A percentile compares a stretch with the other conserved stretches of the same genome.
phyloP scores from a whole-genome alignment of 2,113 vertebrate genomes.

The Lepus europaeus region DNA sequence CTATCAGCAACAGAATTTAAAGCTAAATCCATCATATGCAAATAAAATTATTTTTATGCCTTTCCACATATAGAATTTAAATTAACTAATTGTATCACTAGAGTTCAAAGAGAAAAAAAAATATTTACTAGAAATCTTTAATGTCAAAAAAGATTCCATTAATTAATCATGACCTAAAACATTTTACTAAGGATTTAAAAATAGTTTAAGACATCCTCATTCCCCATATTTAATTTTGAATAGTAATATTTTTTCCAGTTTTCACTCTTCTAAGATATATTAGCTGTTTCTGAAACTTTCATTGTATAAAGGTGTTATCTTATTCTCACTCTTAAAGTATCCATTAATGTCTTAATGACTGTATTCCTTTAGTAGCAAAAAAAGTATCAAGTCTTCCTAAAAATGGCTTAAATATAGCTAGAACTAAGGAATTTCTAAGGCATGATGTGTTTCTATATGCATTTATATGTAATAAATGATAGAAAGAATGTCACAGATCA shows the following conservation, averaged over 20 bases:
- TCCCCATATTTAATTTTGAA: constrained; percentile 57
- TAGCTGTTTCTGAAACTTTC: constrained; percentile 64
- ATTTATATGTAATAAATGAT: too few species aligned
- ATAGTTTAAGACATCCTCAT: constrained; percentile 16
- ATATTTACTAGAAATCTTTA: constrained; percentile 27
- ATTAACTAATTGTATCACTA: constrained; percentile 44
- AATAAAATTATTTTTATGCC: neutral
- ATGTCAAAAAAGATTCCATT: neutral
- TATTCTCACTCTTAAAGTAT: constrained; percentile 42
- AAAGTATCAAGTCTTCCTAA: constrained; percentile 23
- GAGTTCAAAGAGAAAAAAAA: neutral
- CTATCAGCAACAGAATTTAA: constrained; percentile 55
- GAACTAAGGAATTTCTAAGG: neutral
- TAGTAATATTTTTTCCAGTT: neutral
- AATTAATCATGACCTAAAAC: constrained; percentile 47
- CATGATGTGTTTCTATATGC: too few species aligned
- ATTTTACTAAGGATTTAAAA: constrained; percentile 54
- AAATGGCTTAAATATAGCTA: constrained; percentile 39
- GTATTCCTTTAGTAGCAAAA: constrained; percentile 32
- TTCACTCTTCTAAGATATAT: constrained; percentile 36
- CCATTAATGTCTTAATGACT: constrained; percentile 22
- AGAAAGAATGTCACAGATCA: constrained; percentile 10
- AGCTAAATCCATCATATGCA: constrained; percentile 3
- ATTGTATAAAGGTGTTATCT: neutral
- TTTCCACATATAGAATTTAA: constrained; percentile 53